Percentiles rank a stretch among this genome's conserved stretches.
phyloP scores from a whole-genome alignment of 2,888 invertebrate genomes.

The Troides oblongomaculatus region DNA sequence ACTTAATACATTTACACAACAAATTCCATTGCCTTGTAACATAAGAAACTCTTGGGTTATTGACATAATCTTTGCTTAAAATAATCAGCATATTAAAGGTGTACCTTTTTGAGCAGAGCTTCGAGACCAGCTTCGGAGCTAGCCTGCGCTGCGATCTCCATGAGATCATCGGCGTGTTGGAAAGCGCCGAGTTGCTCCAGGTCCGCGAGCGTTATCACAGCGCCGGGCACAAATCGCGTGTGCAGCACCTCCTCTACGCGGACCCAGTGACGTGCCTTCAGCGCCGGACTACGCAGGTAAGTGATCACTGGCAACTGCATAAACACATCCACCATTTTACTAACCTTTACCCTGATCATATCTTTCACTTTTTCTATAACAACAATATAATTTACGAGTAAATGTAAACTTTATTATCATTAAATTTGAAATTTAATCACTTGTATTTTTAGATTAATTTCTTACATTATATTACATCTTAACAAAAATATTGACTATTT shows the following conservation, averaged over 20 bases:
- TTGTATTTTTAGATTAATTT: too few species aligned
- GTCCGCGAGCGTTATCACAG: constrained; percentile 82
- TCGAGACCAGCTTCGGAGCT: constrained; percentile 93
- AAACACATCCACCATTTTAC: constrained; percentile 30
- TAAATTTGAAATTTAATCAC: too few species aligned
- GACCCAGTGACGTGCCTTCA: constrained; percentile 92
- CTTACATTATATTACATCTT: too few species aligned
- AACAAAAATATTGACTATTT: too few species aligned
- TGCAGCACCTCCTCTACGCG: constrained; percentile 86
- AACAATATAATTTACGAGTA: neutral
- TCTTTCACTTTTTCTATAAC: neutral
- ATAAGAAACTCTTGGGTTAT: too few species aligned
- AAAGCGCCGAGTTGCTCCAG: constrained; percentile 88
- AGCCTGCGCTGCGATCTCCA: constrained; percentile 93
- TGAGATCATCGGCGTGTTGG: constrained; percentile 85
- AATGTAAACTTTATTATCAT: too few species aligned
- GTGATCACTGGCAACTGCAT: constrained; percentile 86
- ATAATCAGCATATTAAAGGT: neutral
- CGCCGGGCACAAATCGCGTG: constrained; percentile 86
- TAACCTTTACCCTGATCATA: neutral
- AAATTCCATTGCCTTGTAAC: too few species aligned
- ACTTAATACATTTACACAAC: too few species aligned
- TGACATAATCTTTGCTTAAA: neutral
- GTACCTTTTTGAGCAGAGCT: constrained; percentile 86
- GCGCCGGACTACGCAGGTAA: constrained; percentile 88